Evolutionary conservation across 1,140 invertebrate species (phyloP).

Genomic region (Babylonia areolata): DNA sequence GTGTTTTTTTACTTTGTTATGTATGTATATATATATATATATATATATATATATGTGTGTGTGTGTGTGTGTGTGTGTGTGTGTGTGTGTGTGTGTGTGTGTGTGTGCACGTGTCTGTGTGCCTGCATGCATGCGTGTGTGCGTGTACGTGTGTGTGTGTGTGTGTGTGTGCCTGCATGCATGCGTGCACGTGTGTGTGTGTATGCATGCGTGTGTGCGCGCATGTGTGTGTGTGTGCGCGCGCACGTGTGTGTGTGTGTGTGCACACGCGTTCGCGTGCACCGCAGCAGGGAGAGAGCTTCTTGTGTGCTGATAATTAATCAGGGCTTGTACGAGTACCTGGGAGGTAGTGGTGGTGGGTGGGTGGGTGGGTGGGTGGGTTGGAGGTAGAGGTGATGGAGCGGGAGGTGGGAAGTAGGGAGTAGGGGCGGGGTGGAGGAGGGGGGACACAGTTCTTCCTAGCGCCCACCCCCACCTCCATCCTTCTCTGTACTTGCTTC

Average conservation of each 20-base stretch:
- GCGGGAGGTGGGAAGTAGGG: no score
- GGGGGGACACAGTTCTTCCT: constrained; percentile 69
- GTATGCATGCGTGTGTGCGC: not conserved
- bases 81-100: no score
- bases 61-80: no score
- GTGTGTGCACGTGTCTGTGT: no score
- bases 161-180: not conserved
- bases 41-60: no score
- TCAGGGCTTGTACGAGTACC: constrained; percentile 73
- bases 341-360: no score
- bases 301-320: constrained; percentile 51
- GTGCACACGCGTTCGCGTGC: no score
- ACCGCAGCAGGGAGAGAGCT: not conserved
- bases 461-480: constrained; percentile 34
- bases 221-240: not conserved
- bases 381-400: constrained; percentile 64
- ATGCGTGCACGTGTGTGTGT: not conserved
- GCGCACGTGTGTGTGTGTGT: not conserved
- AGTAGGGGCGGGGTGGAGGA: constrained; percentile 55
- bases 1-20: no score
- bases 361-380: no score
- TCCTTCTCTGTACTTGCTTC: not conserved
- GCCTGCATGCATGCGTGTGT: not conserved
- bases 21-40: no score
- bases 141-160: not conserved